Conservation (phyloP, 2,888 invertebrate species). For the Tetropium fuscum region DNA sequence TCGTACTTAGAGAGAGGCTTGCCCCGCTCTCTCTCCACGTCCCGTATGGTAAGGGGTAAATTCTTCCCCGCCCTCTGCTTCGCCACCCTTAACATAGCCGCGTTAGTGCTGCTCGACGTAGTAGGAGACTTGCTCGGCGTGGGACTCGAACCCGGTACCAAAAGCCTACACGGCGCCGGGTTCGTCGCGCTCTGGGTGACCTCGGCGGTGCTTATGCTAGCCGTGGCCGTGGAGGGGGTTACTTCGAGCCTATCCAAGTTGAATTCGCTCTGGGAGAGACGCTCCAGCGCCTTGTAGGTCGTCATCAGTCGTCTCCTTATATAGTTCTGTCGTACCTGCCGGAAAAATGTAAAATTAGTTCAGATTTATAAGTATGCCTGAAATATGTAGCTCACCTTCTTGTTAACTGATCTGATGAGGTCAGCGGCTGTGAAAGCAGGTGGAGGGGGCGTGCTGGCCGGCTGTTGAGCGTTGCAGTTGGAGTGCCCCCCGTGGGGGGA, state of each 20-base stretch:
- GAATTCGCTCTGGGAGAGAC: conserved; percentile 87
- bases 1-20: conserved; percentile 90
- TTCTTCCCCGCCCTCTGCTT: conserved; percentile 68
- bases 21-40: conserved; percentile 84
- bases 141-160: conserved; percentile 56
- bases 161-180: conserved; percentile 59
- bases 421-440: conserved; percentile 75
- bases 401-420: conserved; percentile 81
- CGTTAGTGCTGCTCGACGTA: conserved; percentile 64
- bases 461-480: conserved; percentile 47
- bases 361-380: too few relatives aligned
- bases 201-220: conserved; percentile 49
- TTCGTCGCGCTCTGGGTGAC: conserved; percentile 43
- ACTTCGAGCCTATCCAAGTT: conserved; percentile 81
- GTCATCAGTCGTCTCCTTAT: conserved; percentile 82
- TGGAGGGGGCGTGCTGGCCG: conserved; percentile 64
- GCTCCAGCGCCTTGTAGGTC: conserved; percentile 83
- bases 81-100: conserved; percentile 63
- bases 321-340: conserved; percentile 82
- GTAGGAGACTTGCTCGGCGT: conserved; percentile 55
- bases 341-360: conserved; percentile 18
- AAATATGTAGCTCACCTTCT: conserved; percentile 71
- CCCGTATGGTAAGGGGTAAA: conserved; percentile 78
- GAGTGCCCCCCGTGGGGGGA: conserved; percentile 80
- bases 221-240: conserved; percentile 68